These are phyloP conservation scores for Troilus luridus DNA, from an alignment of 2,888 invertebrate species.

Conservation along the genomic window DNA sequence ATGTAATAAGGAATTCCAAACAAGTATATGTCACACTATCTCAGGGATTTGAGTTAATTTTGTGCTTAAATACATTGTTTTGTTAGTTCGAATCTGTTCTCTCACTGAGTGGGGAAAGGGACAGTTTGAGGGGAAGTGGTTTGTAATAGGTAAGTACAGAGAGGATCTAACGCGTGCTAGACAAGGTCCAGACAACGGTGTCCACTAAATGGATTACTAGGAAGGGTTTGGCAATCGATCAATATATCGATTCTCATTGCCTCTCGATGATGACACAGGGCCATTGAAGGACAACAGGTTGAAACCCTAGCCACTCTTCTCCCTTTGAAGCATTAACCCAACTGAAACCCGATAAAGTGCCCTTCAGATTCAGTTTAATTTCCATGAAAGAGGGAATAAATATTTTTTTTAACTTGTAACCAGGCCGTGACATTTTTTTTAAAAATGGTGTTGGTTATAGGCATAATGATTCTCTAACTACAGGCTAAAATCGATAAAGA, in stretches of 20 bases:
- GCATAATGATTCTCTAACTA: no score
- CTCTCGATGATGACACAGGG: neutral
- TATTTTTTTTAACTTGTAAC: no score
- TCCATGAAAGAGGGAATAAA: neutral
- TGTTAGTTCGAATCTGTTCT: neutral
- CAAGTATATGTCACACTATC: no score
- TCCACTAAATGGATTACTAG: constrained; percentile 29
- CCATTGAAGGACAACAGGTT: constrained; percentile 37
- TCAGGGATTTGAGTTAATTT: neutral
- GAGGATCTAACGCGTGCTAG: neutral
- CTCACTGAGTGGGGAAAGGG: neutral
- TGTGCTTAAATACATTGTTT: neutral
- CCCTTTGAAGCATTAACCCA: neutral
- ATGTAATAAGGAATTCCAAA: no score
- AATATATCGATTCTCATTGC: constrained; percentile 33
- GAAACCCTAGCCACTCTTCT: neutral
- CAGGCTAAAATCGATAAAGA: no score
- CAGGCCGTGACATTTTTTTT: no score
- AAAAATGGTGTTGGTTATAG: no score
- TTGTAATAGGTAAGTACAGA: neutral
- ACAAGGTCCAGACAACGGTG: neutral
- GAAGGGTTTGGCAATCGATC: neutral
- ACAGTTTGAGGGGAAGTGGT: neutral
- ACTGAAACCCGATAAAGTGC: neutral
- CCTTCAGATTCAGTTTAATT: neutral